Conservation (phyloP, 2,113 vertebrate genomes). For the Thamnaconus septentrionalis region DNA sequence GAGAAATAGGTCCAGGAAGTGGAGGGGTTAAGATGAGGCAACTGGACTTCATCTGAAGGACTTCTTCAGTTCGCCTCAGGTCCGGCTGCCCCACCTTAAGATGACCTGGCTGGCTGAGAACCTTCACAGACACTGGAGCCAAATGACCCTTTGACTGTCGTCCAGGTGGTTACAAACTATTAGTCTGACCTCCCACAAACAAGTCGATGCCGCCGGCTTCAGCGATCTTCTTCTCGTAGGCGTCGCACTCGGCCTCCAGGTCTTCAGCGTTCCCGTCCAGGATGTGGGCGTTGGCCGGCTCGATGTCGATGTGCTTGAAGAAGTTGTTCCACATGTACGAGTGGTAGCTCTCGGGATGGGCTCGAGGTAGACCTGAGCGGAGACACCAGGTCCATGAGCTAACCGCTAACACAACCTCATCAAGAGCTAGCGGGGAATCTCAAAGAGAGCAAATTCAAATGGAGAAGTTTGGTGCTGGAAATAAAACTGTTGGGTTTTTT, state of each 20-base stretch:
- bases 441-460: too few species aligned
- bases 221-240: constrained; percentile 88
- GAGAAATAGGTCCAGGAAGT: too few species aligned
- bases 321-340: constrained; percentile 99
- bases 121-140: not conserved
- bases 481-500: too few species aligned
- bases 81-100: too few species aligned
- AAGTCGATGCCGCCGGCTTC: constrained; percentile 90
- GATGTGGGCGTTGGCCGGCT: constrained; percentile 86
- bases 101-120: too few species aligned
- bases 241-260: constrained; percentile 84
- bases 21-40: too few species aligned
- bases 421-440: too few species aligned
- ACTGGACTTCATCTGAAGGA: too few species aligned
- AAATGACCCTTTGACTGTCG: not conserved
- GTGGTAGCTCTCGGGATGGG: constrained; percentile 92
- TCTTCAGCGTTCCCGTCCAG: constrained; percentile 88
- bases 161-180: not conserved
- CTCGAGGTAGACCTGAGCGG: constrained; percentile 80
- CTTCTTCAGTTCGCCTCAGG: too few species aligned
- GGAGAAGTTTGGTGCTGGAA: too few species aligned
- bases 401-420: too few species aligned
- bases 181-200: constrained; percentile 87
- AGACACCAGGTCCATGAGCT: not conserved
- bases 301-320: constrained; percentile 94